Base-by-base conservation (phyloP, 1,140 invertebrate genomes). In the Trigoniulus corallinus region DNA sequence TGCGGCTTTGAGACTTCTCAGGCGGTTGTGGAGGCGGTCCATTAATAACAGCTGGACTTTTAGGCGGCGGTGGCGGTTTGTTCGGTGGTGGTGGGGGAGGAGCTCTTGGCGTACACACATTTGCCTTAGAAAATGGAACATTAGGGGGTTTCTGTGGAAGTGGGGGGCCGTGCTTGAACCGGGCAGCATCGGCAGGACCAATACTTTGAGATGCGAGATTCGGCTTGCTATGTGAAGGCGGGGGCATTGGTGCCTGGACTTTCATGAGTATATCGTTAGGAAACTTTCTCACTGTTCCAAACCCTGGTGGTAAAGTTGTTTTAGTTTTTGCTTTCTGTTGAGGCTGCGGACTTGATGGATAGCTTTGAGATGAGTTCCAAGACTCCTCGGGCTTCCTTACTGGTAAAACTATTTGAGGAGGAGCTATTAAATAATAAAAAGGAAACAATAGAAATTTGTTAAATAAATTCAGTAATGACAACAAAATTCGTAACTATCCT, bases 51-150 rank as follows among this genome's bases (percentile, higher is more conserved):
- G 48, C 25, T 2, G 48, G 48, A n/a, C 34, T 50, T n/a, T 10
- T 50, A 24, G 48, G 48, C 22, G 34, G 34, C 12, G 48, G 48
- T 34, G 48, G 48, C 18, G 48, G 48, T 42, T 50, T 50, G 22
- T 50, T 50, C 4, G 34, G 2, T 7, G 40, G 12, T 24, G 48
- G 48, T 22, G 48, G 47, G 4, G 47, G 47, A 13, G 29, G 47
- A 7, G 47, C 26, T 7, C 26, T 34, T 3, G 47, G 47, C 12
- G 26, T 34, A 3, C 47, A 7, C 3, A 37, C 47, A 39, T n/a
- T 41, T 3, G 27, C 29, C 15, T 34, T 34, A 34, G 25, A 48
- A 34, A 27, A 10, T 7, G 39, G 20, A 34, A 7, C 34, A 3
- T 15, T 13, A 3, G 34, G 3, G 10, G 4, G 3, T 22, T n/a